A percentile compares a stretch with the other conserved stretches of the same genome.
Conservation (phyloP, 2,113 vertebrate genomes). For the Falco punctatus region DNA sequence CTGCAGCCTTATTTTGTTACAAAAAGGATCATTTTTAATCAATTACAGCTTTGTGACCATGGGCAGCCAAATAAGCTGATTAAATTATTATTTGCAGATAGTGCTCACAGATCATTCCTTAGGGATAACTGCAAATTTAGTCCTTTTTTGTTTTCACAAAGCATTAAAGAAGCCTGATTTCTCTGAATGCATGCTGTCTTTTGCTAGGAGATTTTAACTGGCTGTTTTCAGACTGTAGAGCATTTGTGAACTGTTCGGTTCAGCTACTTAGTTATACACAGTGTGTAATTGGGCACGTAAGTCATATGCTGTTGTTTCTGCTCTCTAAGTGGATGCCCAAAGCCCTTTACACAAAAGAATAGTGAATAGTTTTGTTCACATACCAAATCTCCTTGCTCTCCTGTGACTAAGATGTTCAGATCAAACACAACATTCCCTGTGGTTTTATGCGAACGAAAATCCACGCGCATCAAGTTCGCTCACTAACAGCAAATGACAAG, state of each 20-base stretch:
- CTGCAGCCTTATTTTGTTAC: constrained; percentile 41
- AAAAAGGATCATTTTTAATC: constrained; percentile 58
- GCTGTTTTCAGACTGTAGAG: neutral
- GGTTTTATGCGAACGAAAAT: neutral
- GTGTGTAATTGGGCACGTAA: neutral
- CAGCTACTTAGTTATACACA: neutral
- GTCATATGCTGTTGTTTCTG: constrained; percentile 10
- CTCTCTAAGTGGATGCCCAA: neutral
- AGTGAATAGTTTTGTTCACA: neutral
- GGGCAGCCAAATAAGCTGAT: constrained; percentile 52
- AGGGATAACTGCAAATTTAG: constrained; percentile 5
- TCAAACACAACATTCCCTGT: neutral
- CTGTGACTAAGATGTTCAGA: neutral
- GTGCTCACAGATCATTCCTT: constrained; percentile 24
- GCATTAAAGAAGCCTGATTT: neutral
- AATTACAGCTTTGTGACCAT: constrained; percentile 44
- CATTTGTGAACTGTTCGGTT: neutral
- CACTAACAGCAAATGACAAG: neutral
- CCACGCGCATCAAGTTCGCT: neutral
- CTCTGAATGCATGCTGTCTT: neutral
- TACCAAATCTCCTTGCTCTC: neutral
- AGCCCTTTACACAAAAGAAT: neutral
- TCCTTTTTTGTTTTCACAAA: neutral
- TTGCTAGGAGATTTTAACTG: neutral
- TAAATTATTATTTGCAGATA: constrained; percentile 60